Conservation (phyloP, 1,140 invertebrate genomes). For the Coelopa frigida region DNA sequence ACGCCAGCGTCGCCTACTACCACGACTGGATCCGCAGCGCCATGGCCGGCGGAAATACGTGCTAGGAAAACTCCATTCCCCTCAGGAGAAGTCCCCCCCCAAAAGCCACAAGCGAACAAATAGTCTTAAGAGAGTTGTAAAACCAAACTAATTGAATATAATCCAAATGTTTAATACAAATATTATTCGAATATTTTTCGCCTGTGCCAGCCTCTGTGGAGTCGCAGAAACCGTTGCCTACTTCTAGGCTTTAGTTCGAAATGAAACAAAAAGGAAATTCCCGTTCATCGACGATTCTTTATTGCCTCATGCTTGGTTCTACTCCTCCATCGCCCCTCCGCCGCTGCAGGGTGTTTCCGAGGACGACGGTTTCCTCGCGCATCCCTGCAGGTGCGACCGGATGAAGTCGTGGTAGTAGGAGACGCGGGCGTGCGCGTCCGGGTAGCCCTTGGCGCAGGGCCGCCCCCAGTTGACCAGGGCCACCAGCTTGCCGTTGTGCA, state of each 20-base stretch:
- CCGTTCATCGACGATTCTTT: too few relatives aligned
- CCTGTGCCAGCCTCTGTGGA: too few relatives aligned
- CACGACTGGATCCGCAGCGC: slow-evolving; percentile 31
- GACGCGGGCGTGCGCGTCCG: slow-evolving; percentile 49
- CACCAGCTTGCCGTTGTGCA: slow-evolving; percentile 44
- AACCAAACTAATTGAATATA: too few relatives aligned
- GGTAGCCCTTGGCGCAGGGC: slow-evolving; percentile 48
- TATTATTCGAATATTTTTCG: too few relatives aligned
- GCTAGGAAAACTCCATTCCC: neutral
- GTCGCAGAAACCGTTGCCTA: too few relatives aligned
- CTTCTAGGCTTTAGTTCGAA: too few relatives aligned
- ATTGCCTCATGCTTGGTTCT: neutral
- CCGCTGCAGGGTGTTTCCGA: slow-evolving; percentile 12
- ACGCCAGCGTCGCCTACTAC: slow-evolving; percentile 44
- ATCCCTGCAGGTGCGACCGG: slow-evolving; percentile 24
- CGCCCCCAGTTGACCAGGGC: slow-evolving; percentile 52
- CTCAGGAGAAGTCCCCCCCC: neutral
- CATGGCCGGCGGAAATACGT: slow-evolving; percentile 11
- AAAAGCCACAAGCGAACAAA: slow-evolving; percentile 8
- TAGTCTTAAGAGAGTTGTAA: neutral
- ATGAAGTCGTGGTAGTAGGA: slow-evolving; percentile 46
- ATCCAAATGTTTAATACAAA: too few relatives aligned
- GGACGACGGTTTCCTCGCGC: neutral
- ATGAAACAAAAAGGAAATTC: too few relatives aligned
- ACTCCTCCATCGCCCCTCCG: slow-evolving; percentile 9